phyloP scores from a whole-genome alignment of 53 echinoderm and acorn worm genomes.

The Paelopatides confundens region DNA sequence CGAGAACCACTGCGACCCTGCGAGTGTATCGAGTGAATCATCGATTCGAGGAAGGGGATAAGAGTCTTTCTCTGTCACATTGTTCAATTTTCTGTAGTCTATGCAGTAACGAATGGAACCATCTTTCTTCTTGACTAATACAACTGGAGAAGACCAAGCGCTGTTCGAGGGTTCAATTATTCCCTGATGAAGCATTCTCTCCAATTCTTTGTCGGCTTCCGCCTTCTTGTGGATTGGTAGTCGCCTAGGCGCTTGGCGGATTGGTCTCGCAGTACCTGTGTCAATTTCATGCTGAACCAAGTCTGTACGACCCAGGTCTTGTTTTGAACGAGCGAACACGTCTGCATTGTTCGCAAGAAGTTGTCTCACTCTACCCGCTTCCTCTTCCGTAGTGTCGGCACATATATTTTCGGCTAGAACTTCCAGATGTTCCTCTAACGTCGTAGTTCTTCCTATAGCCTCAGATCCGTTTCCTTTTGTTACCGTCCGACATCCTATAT shows the following conservation, averaged over 20 bases:
- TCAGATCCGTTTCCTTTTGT: too few relatives aligned
- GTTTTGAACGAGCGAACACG: neutral
- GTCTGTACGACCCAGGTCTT: slow-evolving; percentile 13
- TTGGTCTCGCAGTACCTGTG: slow-evolving; percentile 34
- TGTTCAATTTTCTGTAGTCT: slow-evolving; percentile 66
- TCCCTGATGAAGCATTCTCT: slow-evolving; percentile 29
- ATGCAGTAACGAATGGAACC: slow-evolving; percentile 45
- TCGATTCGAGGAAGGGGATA: slow-evolving; percentile 56
- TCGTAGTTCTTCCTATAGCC: neutral
- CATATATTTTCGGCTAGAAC: neutral
- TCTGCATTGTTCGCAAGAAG: neutral
- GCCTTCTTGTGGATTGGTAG: slow-evolving; percentile 13
- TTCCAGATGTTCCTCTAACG: neutral
- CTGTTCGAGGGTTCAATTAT: slow-evolving; percentile 58
- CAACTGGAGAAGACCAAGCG: slow-evolving; percentile 65
- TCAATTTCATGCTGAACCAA: slow-evolving; percentile 3
- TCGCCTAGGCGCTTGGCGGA: slow-evolving; percentile 57
- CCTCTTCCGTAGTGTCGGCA: neutral
- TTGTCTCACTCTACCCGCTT: neutral
- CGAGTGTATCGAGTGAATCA: neutral
- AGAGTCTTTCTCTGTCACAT: neutral
- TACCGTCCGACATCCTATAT: neutral
- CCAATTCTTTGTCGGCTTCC: neutral
- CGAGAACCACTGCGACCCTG: too few relatives aligned
- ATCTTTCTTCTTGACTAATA: slow-evolving; percentile 68